A percentile compares a stretch with the other conserved stretches of the same genome.
Conservation (phyloP, 2,797 vertebrate genomes). For the Parambassis ranga region DNA sequence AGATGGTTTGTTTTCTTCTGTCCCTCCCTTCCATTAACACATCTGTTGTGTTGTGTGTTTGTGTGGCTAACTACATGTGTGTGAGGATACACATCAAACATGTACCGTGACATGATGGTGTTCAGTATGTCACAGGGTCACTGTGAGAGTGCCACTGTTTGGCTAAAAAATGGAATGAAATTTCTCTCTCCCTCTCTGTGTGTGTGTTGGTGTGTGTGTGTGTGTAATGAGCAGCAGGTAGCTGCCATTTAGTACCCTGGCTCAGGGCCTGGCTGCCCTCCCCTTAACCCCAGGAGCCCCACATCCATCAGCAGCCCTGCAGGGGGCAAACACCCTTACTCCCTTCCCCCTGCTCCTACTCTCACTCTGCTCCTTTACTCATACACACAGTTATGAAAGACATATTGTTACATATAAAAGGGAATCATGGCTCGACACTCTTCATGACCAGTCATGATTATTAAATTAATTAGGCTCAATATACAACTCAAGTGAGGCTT, state of each 20-base stretch:
- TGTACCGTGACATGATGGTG: not conserved
- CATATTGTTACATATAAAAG: not conserved
- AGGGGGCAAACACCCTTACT: constrained; percentile 63
- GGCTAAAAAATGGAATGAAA: not conserved
- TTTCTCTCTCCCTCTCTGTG: not conserved
- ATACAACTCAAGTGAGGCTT: too few relatives aligned
- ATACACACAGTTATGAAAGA: not conserved
- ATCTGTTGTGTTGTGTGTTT: not conserved
- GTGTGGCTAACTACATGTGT: not conserved
- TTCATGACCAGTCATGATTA: too few relatives aligned
- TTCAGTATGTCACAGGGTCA: constrained; percentile 8
- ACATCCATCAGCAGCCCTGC: constrained; percentile 77
- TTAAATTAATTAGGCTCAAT: too few relatives aligned
- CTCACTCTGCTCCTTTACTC: constrained; percentile 1
- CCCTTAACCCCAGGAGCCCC: constrained; percentile 79
- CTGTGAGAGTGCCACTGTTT: not conserved
- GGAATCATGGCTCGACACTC: too few relatives aligned
- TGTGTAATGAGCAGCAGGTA: constrained; percentile 55
- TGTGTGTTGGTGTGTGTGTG: constrained; percentile 24
- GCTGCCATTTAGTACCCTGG: constrained; percentile 62
- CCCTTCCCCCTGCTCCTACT: constrained; percentile 3
- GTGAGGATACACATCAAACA: not conserved
- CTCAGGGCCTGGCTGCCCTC: constrained; percentile 72
- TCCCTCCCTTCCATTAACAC: constrained; percentile 46
- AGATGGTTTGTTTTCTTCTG: constrained; percentile 65